phyloP scores from a whole-genome alignment of 2,888 invertebrate species.

The Tubulanus polymorphus region DNA sequence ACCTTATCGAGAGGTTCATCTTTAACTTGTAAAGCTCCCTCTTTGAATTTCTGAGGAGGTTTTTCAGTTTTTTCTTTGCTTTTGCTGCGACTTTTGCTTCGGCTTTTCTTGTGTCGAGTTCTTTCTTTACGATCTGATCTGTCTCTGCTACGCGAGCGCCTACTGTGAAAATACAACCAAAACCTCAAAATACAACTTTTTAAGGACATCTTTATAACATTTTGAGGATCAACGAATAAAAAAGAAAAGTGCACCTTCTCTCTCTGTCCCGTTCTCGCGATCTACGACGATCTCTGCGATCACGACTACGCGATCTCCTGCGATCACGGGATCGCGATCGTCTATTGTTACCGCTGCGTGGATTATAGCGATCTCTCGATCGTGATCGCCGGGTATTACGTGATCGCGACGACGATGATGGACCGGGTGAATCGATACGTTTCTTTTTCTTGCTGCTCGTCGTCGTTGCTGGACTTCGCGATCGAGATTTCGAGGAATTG shows the following conservation, averaged over 20 bases:
- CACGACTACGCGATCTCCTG: slow-evolving; percentile 20
- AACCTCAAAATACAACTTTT: too few species aligned
- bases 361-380: slow-evolving; percentile 8
- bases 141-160: slow-evolving; percentile 25
- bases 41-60: slow-evolving; percentile 21
- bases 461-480: slow-evolving; percentile 21
- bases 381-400: slow-evolving; percentile 21
- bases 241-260: slow-evolving; percentile 3
- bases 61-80: slow-evolving; percentile 5
- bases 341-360: neutral
- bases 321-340: slow-evolving; percentile 12
- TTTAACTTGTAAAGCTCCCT: slow-evolving; percentile 40
- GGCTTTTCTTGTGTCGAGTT: slow-evolving; percentile 5
- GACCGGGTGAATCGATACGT: too few species aligned
- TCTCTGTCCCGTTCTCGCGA: slow-evolving; percentile 32
- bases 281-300: slow-evolving; percentile 28
- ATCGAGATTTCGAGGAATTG: slow-evolving; percentile 5
- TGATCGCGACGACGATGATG: too few species aligned
- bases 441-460: too few species aligned
- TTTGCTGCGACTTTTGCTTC: slow-evolving; percentile 6
- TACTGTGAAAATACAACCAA: too few species aligned
- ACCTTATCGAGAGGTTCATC: slow-evolving; percentile 50
- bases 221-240: neutral
- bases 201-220: too few species aligned
- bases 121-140: slow-evolving; percentile 29